These are phyloP conservation scores for Hypomecis punctinalis DNA, from an alignment of 2,888 invertebrate species.

Conservation along the genomic window DNA sequence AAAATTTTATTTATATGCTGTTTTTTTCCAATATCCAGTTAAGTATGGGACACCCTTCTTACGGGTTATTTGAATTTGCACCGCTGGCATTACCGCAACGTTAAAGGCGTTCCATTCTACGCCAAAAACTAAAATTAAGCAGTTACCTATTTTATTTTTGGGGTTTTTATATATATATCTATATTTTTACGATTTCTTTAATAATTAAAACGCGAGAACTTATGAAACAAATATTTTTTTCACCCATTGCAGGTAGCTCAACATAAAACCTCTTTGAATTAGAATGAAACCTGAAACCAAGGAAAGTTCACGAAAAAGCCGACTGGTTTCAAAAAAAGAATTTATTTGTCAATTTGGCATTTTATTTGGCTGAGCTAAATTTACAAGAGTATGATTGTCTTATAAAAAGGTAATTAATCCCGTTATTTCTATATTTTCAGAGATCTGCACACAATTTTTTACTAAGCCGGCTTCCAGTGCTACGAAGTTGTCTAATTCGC, in stretches of 20 bases:
- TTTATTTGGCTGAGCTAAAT: slow-evolving; percentile 79
- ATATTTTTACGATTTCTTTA: too few relatives aligned
- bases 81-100: too few relatives aligned
- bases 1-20: too few relatives aligned
- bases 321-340: slow-evolving; percentile 36
- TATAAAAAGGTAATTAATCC: slow-evolving; percentile 68
- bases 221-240: too few relatives aligned
- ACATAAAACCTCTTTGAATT: background rate
- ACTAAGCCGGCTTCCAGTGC: slow-evolving; percentile 57
- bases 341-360: slow-evolving; percentile 62
- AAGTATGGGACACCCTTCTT: too few relatives aligned
- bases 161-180: too few relatives aligned
- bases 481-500: slow-evolving; percentile 68
- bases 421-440: slow-evolving; percentile 51
- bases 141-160: too few relatives aligned
- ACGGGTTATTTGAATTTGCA: too few relatives aligned
- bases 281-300: slow-evolving; percentile 8
- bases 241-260: too few relatives aligned
- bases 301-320: slow-evolving; percentile 13
- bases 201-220: too few relatives aligned
- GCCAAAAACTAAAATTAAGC: background rate
- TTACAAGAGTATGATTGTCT: slow-evolving; percentile 81
- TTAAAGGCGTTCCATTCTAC: slow-evolving; percentile 4
- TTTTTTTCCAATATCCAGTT: too few relatives aligned
- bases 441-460: slow-evolving; percentile 37